phyloP scores from a whole-genome alignment of 2,888 invertebrate genomes.

The Limnephilus auricula region DNA sequence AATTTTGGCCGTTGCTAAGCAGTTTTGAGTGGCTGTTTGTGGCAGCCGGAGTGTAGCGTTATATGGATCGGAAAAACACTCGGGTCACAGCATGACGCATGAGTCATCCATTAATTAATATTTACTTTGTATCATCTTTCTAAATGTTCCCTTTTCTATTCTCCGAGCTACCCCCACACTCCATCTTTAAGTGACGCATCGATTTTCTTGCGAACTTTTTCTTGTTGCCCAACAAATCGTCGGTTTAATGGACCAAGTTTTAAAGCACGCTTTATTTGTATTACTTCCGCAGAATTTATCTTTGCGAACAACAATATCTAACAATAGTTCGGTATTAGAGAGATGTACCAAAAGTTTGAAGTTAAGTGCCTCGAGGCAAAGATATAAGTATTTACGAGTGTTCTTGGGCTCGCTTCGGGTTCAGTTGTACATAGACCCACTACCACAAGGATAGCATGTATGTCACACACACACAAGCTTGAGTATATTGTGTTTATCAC shows the following conservation, averaged over 20 bases:
- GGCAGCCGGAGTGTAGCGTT: not conserved
- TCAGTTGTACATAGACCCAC: slow-evolving; percentile 2
- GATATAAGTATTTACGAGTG: not conserved
- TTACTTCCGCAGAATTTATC: not conserved
- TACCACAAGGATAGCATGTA: not conserved
- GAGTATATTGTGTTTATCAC: not conserved
- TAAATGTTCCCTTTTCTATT: not conserved
- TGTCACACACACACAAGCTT: not conserved
- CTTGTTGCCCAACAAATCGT: not conserved
- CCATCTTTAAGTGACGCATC: not conserved
- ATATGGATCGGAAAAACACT: not conserved
- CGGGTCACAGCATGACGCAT: not conserved
- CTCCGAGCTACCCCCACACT: not conserved
- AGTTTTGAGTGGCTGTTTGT: not conserved
- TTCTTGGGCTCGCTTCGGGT: not conserved
- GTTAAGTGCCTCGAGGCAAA: not conserved
- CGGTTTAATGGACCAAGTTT: not conserved
- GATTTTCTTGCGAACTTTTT: not conserved
- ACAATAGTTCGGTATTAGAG: not conserved
- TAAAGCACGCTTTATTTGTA: not conserved
- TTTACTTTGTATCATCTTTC: not conserved
- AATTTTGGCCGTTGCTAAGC: slow-evolving; percentile 2
- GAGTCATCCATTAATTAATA: not conserved
- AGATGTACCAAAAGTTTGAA: not conserved
- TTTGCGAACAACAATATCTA: not conserved